Evolutionary conservation across 1,140 invertebrate genomes (phyloP).

Genomic region (Amphibalanus amphitrite): DNA sequence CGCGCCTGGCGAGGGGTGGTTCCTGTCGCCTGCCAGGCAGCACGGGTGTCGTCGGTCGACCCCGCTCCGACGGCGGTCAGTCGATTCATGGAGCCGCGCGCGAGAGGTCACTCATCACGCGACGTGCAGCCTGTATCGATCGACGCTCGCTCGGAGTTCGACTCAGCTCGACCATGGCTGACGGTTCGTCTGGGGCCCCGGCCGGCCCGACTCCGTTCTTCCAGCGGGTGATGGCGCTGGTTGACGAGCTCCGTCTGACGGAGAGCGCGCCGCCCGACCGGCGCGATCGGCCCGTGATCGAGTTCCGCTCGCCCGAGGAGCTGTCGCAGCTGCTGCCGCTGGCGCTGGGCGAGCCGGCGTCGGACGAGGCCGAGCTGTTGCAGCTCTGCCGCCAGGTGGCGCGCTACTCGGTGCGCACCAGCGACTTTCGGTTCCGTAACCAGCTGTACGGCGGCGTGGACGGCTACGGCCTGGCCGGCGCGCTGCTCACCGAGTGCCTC

Average conservation of each 20-base stretch:
- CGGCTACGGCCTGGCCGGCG: slow-evolving; percentile 62
- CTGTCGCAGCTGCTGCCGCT: slow-evolving; percentile 36
- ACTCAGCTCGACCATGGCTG: slow-evolving; percentile 31
- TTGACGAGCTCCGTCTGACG: background rate
- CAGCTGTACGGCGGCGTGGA: slow-evolving; percentile 62
- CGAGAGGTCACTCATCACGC: too few relatives aligned
- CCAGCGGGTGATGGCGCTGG: background rate
- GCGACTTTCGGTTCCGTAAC: slow-evolving; percentile 50
- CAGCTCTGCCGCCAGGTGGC: slow-evolving; percentile 40
- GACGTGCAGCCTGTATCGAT: slow-evolving; percentile 38
- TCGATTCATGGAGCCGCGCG: too few relatives aligned
- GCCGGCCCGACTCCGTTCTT: background rate
- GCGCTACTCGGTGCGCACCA: slow-evolving; percentile 51
- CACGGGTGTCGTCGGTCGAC: too few relatives aligned
- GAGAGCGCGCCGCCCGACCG: background rate
- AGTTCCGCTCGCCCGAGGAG: slow-evolving; percentile 11
- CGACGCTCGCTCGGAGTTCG: slow-evolving; percentile 35
- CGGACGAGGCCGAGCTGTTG: slow-evolving; percentile 45
- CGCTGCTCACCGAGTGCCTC: slow-evolving; percentile 67
- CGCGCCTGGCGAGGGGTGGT: too few relatives aligned
- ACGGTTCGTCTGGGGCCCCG: too few relatives aligned
- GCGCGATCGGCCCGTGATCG: slow-evolving; percentile 6
- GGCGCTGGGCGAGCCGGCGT: slow-evolving; percentile 35
- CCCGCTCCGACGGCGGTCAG: too few relatives aligned
- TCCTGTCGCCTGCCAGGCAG: too few relatives aligned